These are phyloP conservation scores for Ophioderma brevispina DNA, from an alignment of 35 echinoderm and acorn worm species.

Conservation along the genomic window DNA sequence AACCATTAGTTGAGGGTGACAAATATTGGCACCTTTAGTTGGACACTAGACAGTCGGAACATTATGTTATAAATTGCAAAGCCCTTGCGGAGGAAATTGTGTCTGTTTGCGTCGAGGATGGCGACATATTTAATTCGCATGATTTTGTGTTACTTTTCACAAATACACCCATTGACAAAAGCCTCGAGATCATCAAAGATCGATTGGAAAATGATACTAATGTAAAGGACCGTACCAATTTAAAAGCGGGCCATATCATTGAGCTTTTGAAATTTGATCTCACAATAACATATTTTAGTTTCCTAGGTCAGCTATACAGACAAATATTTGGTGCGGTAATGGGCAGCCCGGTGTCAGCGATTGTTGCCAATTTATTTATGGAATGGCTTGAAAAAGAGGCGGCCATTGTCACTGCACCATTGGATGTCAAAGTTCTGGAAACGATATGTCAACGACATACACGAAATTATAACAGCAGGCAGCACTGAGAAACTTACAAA, in stretches of 20 bases:
- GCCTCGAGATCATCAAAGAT: slow-evolving; percentile 2
- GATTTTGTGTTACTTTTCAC: neutral
- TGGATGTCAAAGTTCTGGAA: slow-evolving; percentile 6
- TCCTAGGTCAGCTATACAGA: too few species aligned
- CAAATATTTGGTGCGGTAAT: slow-evolving; percentile 20
- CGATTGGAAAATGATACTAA: neutral
- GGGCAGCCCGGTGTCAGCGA: slow-evolving; percentile 41
- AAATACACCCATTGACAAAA: slow-evolving; percentile 10
- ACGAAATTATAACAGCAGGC: slow-evolving; percentile 17
- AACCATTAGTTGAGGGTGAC: too few species aligned
- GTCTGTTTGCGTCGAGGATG: neutral
- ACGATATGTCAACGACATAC: slow-evolving; percentile 42
- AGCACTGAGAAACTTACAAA: slow-evolving; percentile 10
- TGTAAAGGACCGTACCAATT: neutral
- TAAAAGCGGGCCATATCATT: neutral
- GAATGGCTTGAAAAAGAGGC: too few species aligned
- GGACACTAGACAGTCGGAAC: neutral
- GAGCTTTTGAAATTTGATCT: neutral
- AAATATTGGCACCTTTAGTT: neutral
- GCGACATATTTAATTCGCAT: neutral
- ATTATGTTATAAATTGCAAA: neutral
- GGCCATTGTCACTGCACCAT: neutral
- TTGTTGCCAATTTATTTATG: too few species aligned
- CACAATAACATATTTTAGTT: slow-evolving; percentile 29
- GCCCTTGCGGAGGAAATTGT: neutral